Evolutionary conservation across 1,140 invertebrate genomes (phyloP).

Genomic region (Leptoteleia sp.): DNA sequence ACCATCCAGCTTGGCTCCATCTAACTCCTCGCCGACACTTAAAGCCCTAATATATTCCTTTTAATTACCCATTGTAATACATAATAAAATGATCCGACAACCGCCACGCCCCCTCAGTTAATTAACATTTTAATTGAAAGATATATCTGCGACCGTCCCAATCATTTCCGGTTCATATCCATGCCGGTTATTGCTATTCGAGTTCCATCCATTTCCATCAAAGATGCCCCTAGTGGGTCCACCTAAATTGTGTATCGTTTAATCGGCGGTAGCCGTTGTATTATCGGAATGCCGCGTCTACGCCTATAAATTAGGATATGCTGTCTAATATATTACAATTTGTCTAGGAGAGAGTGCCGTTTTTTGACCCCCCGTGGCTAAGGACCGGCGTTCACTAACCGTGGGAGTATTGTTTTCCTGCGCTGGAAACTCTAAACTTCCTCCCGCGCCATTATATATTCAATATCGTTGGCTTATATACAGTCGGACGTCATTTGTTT

Average conservation of each 20-base stretch:
- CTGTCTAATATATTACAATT: slow-evolving; percentile 79
- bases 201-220: slow-evolving; percentile 22
- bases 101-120: slow-evolving; percentile 12
- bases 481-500: background rate
- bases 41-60: too few relatives aligned
- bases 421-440: slow-evolving; percentile 43
- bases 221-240: slow-evolving; percentile 39
- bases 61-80: too few relatives aligned
- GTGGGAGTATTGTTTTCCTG: slow-evolving; percentile 71
- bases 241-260: slow-evolving; percentile 44
- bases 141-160: slow-evolving; percentile 35
- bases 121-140: slow-evolving; percentile 45
- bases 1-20: too few relatives aligned
- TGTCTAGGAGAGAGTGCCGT: slow-evolving; percentile 75
- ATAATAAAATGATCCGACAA: too few relatives aligned
- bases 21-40: too few relatives aligned
- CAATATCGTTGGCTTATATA: slow-evolving; percentile 32
- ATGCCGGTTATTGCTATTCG: slow-evolving; percentile 4
- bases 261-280: slow-evolving; percentile 69
- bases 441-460: slow-evolving; percentile 20
- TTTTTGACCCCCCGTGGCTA: slow-evolving; percentile 68
- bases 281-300: slow-evolving; percentile 65
- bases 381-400: slow-evolving; percentile 61
- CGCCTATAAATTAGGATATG: slow-evolving; percentile 70
- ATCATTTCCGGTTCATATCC: slow-evolving; percentile 26